Conservation (phyloP, 2,797 vertebrate genomes). For the Epinephelus coioides region DNA sequence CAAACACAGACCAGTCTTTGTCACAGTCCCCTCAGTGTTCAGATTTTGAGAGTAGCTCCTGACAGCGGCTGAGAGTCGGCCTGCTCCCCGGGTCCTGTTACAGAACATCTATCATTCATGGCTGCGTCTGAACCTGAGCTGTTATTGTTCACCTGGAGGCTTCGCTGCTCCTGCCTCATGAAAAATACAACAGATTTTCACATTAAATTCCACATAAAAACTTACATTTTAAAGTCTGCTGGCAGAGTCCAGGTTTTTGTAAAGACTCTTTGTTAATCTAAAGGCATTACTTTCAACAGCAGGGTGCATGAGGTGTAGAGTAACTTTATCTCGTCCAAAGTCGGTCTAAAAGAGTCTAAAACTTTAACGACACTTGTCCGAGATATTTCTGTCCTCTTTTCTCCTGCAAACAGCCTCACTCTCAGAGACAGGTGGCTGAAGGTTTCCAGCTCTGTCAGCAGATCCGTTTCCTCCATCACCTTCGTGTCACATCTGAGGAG, state of each 20-base stretch:
- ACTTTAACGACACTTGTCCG: background rate
- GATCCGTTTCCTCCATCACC: background rate
- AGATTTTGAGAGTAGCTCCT: background rate
- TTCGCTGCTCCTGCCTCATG: background rate
- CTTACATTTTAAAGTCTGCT: too few relatives aligned
- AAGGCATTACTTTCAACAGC: too few relatives aligned
- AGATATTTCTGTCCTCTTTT: too few relatives aligned
- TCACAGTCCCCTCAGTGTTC: background rate
- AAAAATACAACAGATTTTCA: background rate
- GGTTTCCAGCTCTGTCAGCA: background rate
- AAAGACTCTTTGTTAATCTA: too few relatives aligned
- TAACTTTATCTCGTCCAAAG: too few relatives aligned
- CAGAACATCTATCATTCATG: constrained; percentile 61
- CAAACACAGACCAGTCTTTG: constrained; percentile 43
- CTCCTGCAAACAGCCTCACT: background rate
- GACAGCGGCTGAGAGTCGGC: background rate
- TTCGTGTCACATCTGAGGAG: constrained; percentile 2
- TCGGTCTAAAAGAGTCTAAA: background rate
- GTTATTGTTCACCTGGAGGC: background rate
- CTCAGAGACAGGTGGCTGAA: background rate
- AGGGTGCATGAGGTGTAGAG: too few relatives aligned
- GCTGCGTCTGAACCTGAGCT: background rate
- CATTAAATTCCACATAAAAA: background rate
- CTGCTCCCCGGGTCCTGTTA: constrained; percentile 22
- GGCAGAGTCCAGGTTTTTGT: too few relatives aligned